Conservation (phyloP, 2,113 vertebrate genomes). For the Oreochromis aureus region DNA sequence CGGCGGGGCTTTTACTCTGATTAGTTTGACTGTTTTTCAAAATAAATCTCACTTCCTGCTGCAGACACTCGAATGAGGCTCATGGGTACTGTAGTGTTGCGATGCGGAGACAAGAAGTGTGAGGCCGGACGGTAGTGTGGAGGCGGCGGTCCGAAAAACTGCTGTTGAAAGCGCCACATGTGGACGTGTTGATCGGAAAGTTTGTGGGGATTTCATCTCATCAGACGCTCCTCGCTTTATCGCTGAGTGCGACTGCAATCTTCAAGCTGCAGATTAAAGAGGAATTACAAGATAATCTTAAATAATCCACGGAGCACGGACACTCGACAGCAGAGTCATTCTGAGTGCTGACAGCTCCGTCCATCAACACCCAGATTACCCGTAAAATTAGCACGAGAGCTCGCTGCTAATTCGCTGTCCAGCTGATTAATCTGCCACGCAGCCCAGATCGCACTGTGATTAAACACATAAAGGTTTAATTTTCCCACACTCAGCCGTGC, state of each 20-base stretch:
- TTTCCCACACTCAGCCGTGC: background rate
- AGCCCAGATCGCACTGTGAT: constrained; percentile 13
- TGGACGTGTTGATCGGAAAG: background rate
- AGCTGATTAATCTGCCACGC: constrained; percentile 6
- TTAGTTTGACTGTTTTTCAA: background rate
- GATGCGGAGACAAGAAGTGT: background rate
- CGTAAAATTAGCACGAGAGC: constrained; percentile 53
- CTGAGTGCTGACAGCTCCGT: constrained; percentile 75
- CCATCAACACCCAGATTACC: constrained; percentile 71
- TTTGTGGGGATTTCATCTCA: constrained; percentile 65
- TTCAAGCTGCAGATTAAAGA: constrained; percentile 87
- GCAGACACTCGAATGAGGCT: background rate
- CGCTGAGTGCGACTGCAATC: constrained; percentile 83
- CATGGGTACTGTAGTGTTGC: background rate
- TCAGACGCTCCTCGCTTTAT: constrained; percentile 78
- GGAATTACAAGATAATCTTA: constrained; percentile 96
- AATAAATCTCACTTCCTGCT: background rate
- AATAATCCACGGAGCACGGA: constrained; percentile 93
- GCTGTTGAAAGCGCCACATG: background rate
- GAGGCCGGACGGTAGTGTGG: background rate
- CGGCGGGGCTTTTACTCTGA: background rate
- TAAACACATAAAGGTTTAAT: constrained; percentile 9
- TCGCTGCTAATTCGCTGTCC: constrained; percentile 38
- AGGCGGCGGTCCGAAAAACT: background rate
- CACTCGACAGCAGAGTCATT: constrained; percentile 79